Base-by-base conservation (phyloP, 2,113 vertebrate species). In the Dasyornis broadbenti region DNA sequence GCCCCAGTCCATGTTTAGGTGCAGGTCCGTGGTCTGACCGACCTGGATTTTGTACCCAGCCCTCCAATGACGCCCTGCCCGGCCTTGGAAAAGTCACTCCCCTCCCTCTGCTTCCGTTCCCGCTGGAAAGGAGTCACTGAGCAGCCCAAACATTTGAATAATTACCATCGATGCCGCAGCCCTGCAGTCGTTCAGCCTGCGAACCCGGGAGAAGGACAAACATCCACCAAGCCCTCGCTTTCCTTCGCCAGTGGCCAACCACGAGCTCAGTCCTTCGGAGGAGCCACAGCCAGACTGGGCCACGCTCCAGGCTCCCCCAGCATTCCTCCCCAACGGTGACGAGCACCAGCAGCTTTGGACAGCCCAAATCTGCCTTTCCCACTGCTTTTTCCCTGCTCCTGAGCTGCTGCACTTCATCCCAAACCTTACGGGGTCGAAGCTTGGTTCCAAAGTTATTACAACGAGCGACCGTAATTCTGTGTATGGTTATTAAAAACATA, bases 181-280 rank as follows among this genome's bases (percentile, higher is more conserved):
- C 18, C 2, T 50, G 42, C 49, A 35, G 61, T 5, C 33, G 44
- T 4, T n/a, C 56, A 60, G 64, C 12, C 33, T 2, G 21, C 0
- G 4, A 69, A 28, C 49, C 69, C 53, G 18, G 22, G 27, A 5
- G 59, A 37, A 50, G 35, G 35, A 2, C 49, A 77, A 89, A 64
- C 40, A 39, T 19, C 72, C 64, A 76, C 2, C 33, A 70, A 2
- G 22, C 16, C 30, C 56, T 37, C 42, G 1, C 23, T 44, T 44
- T 6, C 1, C 9, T 20, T 11, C 72, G 28, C 19, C 64, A 45
- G 15, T 19, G 40, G 44, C n/a, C 28, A 86, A 63, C n/a, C n/a
- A n/a, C n/a, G n/a, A n/a, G n/a, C 37, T 89, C 37, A 56, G 8
- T 39, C 52, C 61, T 66, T 54, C 26, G 28, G 47, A 75, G 47